Base-by-base conservation (phyloP, 1,140 invertebrate genomes). In the Heliconius hewitsoni region DNA sequence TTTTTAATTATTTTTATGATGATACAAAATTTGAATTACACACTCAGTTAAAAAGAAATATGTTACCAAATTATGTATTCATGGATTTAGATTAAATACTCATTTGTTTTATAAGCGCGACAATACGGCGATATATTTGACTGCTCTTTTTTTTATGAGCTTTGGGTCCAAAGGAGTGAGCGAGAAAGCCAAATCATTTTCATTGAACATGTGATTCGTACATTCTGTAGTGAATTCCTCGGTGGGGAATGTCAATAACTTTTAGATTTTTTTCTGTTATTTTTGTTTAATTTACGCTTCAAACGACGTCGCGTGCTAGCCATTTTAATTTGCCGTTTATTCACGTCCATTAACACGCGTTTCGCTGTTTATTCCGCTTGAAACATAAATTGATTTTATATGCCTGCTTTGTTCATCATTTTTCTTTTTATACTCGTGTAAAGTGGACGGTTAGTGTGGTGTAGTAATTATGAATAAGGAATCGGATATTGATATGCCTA, bases 321-420 rank as follows among this genome's bases (percentile, higher is more conserved):
- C 60, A 66, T 66, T 66, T 66, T 66, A 66, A 66, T 66, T 30
- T 27, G 27, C 23, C 60, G 13, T 66, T 66, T 66, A 66, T 66
- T 66, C 27, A 66, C 27, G 13, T 60, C 23, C n/a, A 23, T 66
- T 60, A n/a, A 60, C 60, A 66, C 27, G 23, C 23, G 23, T 66
- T 6, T 4, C 8, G 27, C 71, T 50, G 60, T 71, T 27, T 42
- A 71, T 72, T 66, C 27, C n/a, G 60, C 27, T 66, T 66, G 60
- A 66, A 66, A 39, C n/a, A 42, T 80, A 50, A 76, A 80, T 80
- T 80, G 74, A 80, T 80, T 80, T n/a, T 52, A 37, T 34, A 80
- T 76, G 79, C 74, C 30, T 73, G 75, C 34, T 76, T 76, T 66
- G 37, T 70, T 18, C 71, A 76, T 71, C 60, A 66, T 66, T 66